Evolutionary conservation across 2,888 invertebrate species (phyloP), one percentile per base, ranked within the genome.

Genomic region (Molorchus minor): DNA sequence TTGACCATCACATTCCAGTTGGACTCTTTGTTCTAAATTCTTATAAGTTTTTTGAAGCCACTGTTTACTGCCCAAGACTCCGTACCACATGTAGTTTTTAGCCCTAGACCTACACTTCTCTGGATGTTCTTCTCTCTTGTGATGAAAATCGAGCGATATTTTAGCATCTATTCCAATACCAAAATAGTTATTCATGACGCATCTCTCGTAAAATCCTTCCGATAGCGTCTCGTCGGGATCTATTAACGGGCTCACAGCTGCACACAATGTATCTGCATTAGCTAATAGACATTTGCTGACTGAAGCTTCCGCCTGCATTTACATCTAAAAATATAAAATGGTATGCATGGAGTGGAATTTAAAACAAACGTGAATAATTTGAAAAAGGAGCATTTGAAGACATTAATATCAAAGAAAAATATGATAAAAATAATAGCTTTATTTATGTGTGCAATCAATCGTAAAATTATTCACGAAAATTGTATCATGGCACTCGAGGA

Each of bases 151-250:
- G 40, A 98, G 82, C 0, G 96, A 93, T 53, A 98, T 97, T 82
- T 98, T 98, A 0, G 98, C 98, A 82, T 98, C 98, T 63, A 98
- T 93, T 0, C 98, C 98, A 74, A 98, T 98, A 0, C 98, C 98
- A 78, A 98, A 98, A 79, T 98, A 98, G 79, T 98, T 98, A 81
- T 98, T 98, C 98, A 98, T 98, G 1, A 97, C 96, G 74, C 95
- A 95, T 69, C 92, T 89, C 81, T 98, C 98, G 72, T 92, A 92
- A 79, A 91, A 93, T 0, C 94, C 94, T 82, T 94, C 94, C 76
- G 92, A 82, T 1, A 93, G 83, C 0, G 92, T 92, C 75, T 94
- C 93, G 74, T 94, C 94, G 0, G 93, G 93, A 77, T 96, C 96
- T 90, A 96, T 94, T 8, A 97, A 82, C 0, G 97, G 96, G 61